These are phyloP conservation scores for Ditylenchus weischeri DNA, from an alignment of 2,888 invertebrate genomes.

Conservation along the genomic window DNA sequence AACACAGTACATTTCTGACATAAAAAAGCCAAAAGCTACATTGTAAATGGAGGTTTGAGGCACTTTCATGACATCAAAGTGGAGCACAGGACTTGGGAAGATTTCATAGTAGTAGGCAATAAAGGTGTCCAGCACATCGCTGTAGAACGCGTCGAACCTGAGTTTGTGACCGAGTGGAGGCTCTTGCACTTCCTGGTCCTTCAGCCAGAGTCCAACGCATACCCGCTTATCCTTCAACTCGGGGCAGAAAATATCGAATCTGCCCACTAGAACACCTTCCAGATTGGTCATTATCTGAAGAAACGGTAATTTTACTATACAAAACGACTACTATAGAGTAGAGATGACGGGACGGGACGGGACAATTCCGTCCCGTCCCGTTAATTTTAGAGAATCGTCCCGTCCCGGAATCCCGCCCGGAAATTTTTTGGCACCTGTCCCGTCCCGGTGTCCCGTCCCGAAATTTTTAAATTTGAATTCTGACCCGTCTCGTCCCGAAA, in stretches of 20 bases:
- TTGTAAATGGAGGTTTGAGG: conserved; percentile 3
- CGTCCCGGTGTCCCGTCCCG: no score
- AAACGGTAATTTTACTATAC: no score
- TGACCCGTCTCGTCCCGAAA: no score
- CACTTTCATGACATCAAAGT: not conserved
- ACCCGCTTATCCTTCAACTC: conserved; percentile 21
- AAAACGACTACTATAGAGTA: no score
- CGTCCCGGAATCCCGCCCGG: no score
- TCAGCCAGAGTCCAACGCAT: conserved; percentile 20
- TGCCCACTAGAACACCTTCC: conserved; percentile 23
- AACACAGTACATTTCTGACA: no score
- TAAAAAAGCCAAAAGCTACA: not conserved
- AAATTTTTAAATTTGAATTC: no score
- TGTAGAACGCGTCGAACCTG: conserved; percentile 23
- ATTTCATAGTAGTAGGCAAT: conserved; percentile 20
- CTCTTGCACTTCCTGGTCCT: conserved; percentile 17
- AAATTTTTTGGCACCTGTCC: no score
- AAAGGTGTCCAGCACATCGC: conserved; percentile 18
- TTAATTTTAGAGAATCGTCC: no score
- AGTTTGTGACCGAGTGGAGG: conserved; percentile 19
- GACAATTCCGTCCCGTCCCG: no score
- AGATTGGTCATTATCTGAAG: conserved; percentile 17
- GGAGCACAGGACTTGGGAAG: not conserved
- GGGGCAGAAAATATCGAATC: conserved; percentile 23
- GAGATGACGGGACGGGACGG: no score